These are phyloP conservation scores for Sinhomidia bicolor DNA, from an alignment of 2,888 invertebrate species.

Conservation along the genomic window DNA sequence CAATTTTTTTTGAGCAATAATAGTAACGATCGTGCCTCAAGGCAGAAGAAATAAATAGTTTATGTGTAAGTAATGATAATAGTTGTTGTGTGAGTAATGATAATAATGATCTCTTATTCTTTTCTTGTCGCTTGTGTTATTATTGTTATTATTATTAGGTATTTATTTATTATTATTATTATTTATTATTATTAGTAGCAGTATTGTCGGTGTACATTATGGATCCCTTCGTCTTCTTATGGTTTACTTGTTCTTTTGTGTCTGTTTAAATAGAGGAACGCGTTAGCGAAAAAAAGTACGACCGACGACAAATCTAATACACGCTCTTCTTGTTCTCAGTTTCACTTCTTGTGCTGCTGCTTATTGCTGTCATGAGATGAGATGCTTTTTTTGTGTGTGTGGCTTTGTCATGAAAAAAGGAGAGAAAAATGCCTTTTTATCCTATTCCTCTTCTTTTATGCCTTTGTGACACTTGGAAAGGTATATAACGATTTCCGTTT, in stretches of 20 bases:
- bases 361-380: constrained; percentile 47
- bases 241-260: constrained; percentile 39
- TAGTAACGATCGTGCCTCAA: constrained; percentile 18
- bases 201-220: constrained; percentile 51
- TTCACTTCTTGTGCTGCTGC: constrained; percentile 46
- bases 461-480: constrained; percentile 71
- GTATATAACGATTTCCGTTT: constrained; percentile 74
- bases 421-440: constrained; percentile 41
- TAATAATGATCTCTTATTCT: constrained; percentile 58
- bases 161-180: too few species aligned
- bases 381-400: constrained; percentile 67
- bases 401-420: constrained; percentile 45
- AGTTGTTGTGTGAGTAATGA: constrained; percentile 5
- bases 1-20: constrained; percentile 55
- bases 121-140: constrained; percentile 30
- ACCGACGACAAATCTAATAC: constrained; percentile 45
- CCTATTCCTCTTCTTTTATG: constrained; percentile 63
- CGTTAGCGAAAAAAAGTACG: constrained; percentile 22
- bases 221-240: constrained; percentile 12
- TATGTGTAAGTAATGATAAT: constrained; percentile 38
- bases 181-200: too few species aligned
- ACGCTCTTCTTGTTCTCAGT: constrained; percentile 31
- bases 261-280: constrained; percentile 18
- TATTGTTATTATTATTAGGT: neutral
- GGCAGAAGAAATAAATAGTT: constrained; percentile 1